A percentile compares a stretch with the other conserved stretches of the same genome.
phyloP scores from a whole-genome alignment of 35 echinoderm and acorn worm species.

The Anneissia japonica region DNA sequence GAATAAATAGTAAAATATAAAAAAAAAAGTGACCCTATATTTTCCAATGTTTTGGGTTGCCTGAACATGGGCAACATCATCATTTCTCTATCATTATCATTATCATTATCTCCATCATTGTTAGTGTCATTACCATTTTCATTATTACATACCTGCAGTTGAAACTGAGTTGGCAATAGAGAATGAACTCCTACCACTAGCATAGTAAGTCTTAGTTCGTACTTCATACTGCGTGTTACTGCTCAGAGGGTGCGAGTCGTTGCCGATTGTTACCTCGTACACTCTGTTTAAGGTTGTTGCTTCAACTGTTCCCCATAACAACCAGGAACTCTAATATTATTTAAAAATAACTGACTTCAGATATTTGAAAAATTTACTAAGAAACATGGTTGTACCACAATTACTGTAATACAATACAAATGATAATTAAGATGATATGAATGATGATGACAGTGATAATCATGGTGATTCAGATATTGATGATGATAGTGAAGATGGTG shows the following conservation, averaged over 20 bases:
- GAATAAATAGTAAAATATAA: no score
- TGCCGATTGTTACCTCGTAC: constrained; percentile 20
- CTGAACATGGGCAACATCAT: neutral
- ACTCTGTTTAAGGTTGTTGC: neutral
- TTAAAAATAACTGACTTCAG: no score
- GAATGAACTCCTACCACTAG: constrained; percentile 10
- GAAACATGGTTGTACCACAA: no score
- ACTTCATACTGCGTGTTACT: constrained; percentile 43
- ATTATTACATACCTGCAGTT: constrained; percentile 9
- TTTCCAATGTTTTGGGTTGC: no score
- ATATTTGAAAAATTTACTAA: no score
- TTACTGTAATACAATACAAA: no score
- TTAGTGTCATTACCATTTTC: constrained; percentile 13
- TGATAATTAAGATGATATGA: no score
- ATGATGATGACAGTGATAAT: no score
- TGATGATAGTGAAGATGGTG: no score
- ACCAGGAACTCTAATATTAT: no score
- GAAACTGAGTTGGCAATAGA: neutral
- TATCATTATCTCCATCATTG: neutral
- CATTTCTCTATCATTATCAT: neutral
- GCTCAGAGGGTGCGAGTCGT: neutral
- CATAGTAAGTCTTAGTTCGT: constrained; percentile 21
- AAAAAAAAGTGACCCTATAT: no score
- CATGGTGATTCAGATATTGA: no score
- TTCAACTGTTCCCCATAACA: neutral